Conservation (phyloP, 2,113 vertebrate genomes). For the Machaerirhynchus nigripectus region DNA sequence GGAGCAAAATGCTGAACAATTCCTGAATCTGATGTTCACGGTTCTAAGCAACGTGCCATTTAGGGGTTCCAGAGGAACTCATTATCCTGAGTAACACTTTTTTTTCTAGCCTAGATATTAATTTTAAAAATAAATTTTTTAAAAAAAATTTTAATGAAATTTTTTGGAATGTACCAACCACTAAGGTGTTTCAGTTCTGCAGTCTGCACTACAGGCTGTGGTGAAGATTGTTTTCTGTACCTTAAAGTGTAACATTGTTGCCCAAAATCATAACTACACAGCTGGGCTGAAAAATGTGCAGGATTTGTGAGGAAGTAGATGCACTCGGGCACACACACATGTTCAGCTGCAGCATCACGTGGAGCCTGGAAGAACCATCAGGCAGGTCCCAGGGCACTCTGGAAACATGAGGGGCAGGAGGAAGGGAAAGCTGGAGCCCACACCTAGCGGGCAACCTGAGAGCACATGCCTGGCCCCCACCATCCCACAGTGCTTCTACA, state of each 20-base stretch:
- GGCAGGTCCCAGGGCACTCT: neutral
- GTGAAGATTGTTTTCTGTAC: neutral
- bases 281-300: neutral
- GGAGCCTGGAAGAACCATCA: fast-evolving
- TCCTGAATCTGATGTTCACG: neutral
- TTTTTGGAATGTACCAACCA: fast-evolving
- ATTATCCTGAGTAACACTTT: neutral
- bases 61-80: neutral
- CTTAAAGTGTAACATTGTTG: neutral
- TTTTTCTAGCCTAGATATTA: neutral
- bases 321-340: fast-evolving
- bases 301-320: neutral
- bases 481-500: neutral
- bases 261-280: neutral
- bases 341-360: fast-evolving
- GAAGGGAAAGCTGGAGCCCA: neutral
- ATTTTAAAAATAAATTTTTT: neutral
- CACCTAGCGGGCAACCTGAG: neutral
- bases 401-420: fast-evolving
- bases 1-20: neutral
- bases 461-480: neutral
- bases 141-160: fast-evolving
- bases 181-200: neutral
- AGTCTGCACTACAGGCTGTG: neutral
- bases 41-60: neutral